These are phyloP conservation scores for Paradisaea rubra DNA, from an alignment of 2,113 vertebrate species.

Conservation along the genomic window DNA sequence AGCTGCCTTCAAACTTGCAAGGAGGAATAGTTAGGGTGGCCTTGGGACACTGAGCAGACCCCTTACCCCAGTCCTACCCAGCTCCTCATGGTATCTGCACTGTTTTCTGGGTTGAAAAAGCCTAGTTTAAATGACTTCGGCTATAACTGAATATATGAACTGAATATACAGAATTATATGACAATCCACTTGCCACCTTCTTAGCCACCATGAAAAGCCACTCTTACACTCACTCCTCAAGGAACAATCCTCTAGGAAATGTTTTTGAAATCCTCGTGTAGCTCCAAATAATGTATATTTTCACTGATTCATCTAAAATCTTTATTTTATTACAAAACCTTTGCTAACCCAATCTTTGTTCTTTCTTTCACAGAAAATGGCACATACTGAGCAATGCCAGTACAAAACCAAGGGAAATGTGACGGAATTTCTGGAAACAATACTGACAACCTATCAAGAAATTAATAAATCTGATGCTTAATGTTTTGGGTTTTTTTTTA, in stretches of 20 bases:
- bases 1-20: background rate
- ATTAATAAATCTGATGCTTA: background rate
- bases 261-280: background rate
- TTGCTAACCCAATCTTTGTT: background rate
- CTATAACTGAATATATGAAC: background rate
- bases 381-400: background rate
- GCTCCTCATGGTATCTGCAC: background rate
- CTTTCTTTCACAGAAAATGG: background rate
- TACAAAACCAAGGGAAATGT: background rate
- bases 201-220: background rate
- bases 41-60: background rate
- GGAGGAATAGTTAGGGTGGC: background rate
- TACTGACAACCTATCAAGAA: constrained; percentile 9
- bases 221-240: background rate
- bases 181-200: background rate
- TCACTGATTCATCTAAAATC: background rate
- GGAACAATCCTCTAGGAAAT: background rate
- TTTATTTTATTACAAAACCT: background rate
- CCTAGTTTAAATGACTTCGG: background rate
- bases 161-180: background rate
- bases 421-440: constrained; percentile 1
- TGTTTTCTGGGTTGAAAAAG: background rate
- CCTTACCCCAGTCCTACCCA: accelerated
- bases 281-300: background rate
- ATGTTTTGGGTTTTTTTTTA: no score